Percentiles rank a stretch among this genome's conserved stretches.
Evolutionary conservation across 2,888 invertebrate genomes (phyloP).

Genomic region (Cheilosia urbana): DNA sequence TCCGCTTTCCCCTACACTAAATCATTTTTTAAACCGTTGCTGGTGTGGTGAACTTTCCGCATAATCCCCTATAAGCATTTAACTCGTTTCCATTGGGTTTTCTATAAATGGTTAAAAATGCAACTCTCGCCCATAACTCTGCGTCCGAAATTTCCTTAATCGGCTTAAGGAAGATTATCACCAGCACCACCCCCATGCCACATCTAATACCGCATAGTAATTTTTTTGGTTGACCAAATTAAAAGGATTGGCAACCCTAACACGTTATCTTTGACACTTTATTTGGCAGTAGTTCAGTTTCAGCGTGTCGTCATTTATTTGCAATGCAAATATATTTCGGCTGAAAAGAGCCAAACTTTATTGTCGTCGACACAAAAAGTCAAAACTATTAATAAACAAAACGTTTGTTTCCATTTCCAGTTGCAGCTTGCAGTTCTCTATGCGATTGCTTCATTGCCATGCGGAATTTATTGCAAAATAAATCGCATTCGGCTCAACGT

Average conservation of each 20-base stretch:
- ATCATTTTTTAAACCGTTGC: too few species aligned
- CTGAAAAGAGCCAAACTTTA: too few species aligned
- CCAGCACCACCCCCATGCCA: constrained; percentile 1
- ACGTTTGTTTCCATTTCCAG: constrained; percentile 1
- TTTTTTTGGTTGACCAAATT: not conserved
- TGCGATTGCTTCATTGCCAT: constrained; percentile 32
- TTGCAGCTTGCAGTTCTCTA: not conserved
- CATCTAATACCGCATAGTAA: not conserved
- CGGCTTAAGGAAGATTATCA: constrained; percentile 1
- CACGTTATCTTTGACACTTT: not conserved
- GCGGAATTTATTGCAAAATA: constrained; percentile 41
- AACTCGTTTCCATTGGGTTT: not conserved
- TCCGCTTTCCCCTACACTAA: too few species aligned
- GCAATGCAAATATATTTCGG: not conserved
- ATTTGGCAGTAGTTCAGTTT: not conserved
- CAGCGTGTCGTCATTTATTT: not conserved
- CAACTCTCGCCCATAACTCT: not conserved
- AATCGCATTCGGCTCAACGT: constrained; percentile 24
- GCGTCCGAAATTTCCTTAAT: constrained; percentile 5
- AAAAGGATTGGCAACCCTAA: constrained; percentile 1
- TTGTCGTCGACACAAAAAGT: not conserved
- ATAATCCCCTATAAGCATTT: too few species aligned
- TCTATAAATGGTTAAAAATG: not conserved
- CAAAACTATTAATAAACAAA: constrained; percentile 32
- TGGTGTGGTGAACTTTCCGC: not conserved